Base-by-base conservation (phyloP, 2,113 vertebrate species). In the Heterotis niloticus region DNA sequence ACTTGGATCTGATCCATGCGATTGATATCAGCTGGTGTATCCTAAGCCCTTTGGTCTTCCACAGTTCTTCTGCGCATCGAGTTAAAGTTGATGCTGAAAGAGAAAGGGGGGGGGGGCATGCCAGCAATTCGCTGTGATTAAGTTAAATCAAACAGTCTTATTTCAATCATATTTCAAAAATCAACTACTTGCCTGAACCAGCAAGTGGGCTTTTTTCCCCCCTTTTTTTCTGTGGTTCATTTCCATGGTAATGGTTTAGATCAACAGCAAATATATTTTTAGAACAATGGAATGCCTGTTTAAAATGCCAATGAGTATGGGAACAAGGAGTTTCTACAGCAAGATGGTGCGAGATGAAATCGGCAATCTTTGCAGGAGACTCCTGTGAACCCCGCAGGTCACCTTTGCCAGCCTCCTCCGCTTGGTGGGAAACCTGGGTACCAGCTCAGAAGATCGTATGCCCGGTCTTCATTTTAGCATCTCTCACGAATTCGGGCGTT, bases 271-370 rank as follows among this genome's bases (percentile, higher is more conserved):
- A 80, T 75, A 75, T 74, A 74, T 80, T 80, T 66, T 56, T 75
- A 74, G 51, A 80, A 80, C 78, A 75, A 80, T 75, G 70, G 72
- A 80, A 80, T 66, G 78, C 64, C 62, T 75, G 71, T 75, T 67
- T 80, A 65, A 80, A 66, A 79, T 65, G 78, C 16, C 60, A 70
- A 18, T 62, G 57, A 9, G 23, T n/a, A 78, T 51, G 54, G 18
- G 23, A 69, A 66, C 5, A 62, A 23, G 26, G 26, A 12, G 34
- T 73, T 77, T 68, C 65, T 69, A 78, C 54, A 57, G 78, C 69
- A 79, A 29, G 57, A 17, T 56, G 5, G 78, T 44, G 75, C 24
- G 14, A 65, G 26, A 16, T 34, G 24, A 69, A 34, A 34, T 28
- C 17, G 12, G 29, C 29, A 69, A 26, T 75, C 3, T 34, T 13